Evolutionary conservation across 1,140 invertebrate genomes (phyloP).

Genomic region (Lepidurus packardi): DNA sequence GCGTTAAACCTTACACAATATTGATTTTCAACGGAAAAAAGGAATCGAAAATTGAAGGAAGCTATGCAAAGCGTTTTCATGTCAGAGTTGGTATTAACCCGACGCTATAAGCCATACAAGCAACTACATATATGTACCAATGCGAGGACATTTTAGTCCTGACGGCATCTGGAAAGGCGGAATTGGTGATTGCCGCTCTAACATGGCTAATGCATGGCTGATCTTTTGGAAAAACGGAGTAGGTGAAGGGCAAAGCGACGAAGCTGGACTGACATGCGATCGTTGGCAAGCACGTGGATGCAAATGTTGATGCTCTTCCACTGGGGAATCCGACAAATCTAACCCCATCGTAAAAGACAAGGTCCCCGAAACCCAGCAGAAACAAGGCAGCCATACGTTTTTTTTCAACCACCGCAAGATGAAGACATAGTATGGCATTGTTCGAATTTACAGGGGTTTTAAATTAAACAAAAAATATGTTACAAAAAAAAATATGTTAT

Average conservation of each 20-base stretch:
- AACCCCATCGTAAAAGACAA: not conserved
- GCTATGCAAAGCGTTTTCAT: not conserved
- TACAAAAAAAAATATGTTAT: no score
- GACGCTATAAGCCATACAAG: not conserved
- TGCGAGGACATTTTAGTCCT: not conserved
- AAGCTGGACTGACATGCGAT: slow-evolving; percentile 4
- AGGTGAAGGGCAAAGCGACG: not conserved
- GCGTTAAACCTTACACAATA: not conserved
- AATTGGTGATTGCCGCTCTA: slow-evolving; percentile 13
- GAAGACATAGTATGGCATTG: not conserved
- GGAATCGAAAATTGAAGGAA: not conserved
- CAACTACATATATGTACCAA: not conserved
- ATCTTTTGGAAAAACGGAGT: slow-evolving; percentile 12
- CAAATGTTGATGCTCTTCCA: not conserved
- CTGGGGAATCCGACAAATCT: slow-evolving; percentile 21
- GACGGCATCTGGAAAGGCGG: not conserved
- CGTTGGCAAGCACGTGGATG: not conserved
- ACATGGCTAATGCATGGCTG: not conserved
- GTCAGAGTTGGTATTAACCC: not conserved
- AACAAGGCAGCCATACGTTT: not conserved
- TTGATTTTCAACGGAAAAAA: not conserved
- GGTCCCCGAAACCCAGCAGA: not conserved
- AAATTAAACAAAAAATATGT: not conserved
- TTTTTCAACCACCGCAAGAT: not conserved
- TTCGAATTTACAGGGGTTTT: not conserved